Conservation (phyloP, 1,140 invertebrate genomes). For the Protaetia brevitarsis region DNA sequence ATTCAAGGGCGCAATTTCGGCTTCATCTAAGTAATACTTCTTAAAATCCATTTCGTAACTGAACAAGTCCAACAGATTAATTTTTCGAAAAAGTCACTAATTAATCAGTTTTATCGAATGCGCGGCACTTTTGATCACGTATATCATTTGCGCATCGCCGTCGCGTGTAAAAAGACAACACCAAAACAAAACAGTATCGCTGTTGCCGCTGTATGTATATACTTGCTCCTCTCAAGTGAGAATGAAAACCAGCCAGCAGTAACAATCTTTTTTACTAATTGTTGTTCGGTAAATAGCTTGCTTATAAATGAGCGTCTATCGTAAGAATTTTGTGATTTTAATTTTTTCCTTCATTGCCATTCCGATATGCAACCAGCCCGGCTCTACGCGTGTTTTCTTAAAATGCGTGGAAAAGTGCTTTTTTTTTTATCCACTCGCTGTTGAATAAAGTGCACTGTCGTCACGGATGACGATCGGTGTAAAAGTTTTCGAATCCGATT, state of each 20-base stretch:
- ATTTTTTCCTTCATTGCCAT: background rate
- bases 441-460: too few species aligned
- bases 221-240: background rate
- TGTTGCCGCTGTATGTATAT: too few species aligned
- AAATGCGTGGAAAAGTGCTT: too few species aligned
- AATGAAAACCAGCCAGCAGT: background rate
- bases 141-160: background rate
- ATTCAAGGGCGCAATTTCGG: background rate
- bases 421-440: too few species aligned
- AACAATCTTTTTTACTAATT: slow-evolving; percentile 10
- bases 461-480: too few species aligned
- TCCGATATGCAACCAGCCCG: background rate
- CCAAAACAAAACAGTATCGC: background rate
- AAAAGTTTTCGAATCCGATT: too few species aligned
- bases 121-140: background rate
- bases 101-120: background rate
- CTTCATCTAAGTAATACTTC: background rate
- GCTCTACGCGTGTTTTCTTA: background rate
- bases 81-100: background rate
- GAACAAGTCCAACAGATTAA: background rate
- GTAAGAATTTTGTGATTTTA: background rate
- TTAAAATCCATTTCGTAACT: background rate
- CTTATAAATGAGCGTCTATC: background rate
- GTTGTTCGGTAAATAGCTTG: background rate
- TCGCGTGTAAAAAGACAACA: background rate